Evolutionary conservation across 2,888 invertebrate genomes (phyloP).

Genomic region (Alviniconcha strummeri): DNA sequence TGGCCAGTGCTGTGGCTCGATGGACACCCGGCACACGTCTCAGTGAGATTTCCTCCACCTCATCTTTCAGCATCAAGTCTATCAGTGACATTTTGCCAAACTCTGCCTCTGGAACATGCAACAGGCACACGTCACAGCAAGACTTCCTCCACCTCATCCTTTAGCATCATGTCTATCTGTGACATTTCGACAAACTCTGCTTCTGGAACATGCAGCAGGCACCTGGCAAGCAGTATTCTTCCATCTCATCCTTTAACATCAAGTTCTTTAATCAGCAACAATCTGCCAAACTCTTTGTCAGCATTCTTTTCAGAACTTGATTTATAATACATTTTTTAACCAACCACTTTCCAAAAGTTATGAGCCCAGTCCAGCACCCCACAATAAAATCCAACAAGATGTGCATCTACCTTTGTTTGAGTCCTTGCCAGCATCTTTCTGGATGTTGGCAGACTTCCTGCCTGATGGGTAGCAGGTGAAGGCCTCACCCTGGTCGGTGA

Average conservation of each 20-base stretch:
- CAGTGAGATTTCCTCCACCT: slow-evolving; percentile 81
- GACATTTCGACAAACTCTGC: slow-evolving; percentile 43
- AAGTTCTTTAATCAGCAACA: no score
- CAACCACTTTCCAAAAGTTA: no score
- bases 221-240: no score
- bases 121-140: slow-evolving; percentile 82
- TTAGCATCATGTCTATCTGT: slow-evolving; percentile 76
- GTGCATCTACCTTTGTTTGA: slow-evolving; percentile 38
- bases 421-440: slow-evolving; percentile 38
- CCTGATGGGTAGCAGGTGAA: slow-evolving; percentile 76
- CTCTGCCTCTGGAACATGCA: slow-evolving; percentile 69
- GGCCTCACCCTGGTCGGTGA: slow-evolving; percentile 82
- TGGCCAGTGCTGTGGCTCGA: slow-evolving; percentile 81
- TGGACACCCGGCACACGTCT: slow-evolving; percentile 83
- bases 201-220: slow-evolving; percentile 74
- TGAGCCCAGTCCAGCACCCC: no score
- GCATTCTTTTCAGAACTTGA: no score
- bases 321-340: no score
- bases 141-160: slow-evolving; percentile 80
- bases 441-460: slow-evolving; percentile 36
- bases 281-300: no score
- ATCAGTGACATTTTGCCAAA: slow-evolving; percentile 57
- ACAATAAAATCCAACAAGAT: not conserved
- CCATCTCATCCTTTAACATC: no score
- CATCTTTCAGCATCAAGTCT: slow-evolving; percentile 79